These are phyloP conservation scores for Coluber constrictor DNA, from an alignment of 2,797 vertebrate species.

Conservation along the genomic window DNA sequence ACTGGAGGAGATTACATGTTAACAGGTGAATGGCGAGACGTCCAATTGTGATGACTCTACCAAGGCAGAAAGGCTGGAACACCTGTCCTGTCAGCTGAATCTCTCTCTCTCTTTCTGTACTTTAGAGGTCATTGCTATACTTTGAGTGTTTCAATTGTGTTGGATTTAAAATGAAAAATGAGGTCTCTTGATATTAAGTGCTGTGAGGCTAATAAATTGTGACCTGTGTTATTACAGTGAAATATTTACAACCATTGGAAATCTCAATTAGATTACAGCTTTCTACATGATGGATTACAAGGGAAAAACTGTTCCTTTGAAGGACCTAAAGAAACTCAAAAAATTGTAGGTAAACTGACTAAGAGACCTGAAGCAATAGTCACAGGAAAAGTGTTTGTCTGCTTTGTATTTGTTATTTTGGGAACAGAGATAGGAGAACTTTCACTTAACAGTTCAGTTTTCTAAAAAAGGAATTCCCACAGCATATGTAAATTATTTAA, in stretches of 20 bases:
- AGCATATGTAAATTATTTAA: not conserved
- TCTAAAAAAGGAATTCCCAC: constrained; percentile 1
- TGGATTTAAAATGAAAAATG: constrained; percentile 41
- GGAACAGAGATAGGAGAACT: accelerated
- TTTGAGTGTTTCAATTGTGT: constrained; percentile 40
- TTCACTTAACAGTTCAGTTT: not conserved
- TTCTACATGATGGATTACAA: constrained; percentile 21
- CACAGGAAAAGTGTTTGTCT: not conserved
- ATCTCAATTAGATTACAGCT: constrained; percentile 28
- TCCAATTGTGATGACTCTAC: not conserved
- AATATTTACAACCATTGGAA: constrained; percentile 55
- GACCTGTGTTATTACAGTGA: constrained; percentile 39
- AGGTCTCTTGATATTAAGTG: constrained; percentile 40
- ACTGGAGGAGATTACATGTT: not conserved
- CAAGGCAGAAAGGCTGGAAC: constrained; percentile 1
- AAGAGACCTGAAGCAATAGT: not conserved
- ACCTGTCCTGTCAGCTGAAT: not conserved
- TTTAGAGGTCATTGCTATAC: constrained; percentile 35
- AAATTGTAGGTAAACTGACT: constrained; percentile 33
- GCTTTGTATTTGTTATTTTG: not conserved
- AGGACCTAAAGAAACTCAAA: not conserved
- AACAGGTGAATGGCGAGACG: not conserved
- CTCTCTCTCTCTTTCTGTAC: constrained; percentile 20
- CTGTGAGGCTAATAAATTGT: constrained; percentile 40
- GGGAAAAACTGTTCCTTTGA: not conserved